These are phyloP conservation scores for Pristionchus pacificus DNA, from an alignment of 1,140 invertebrate species.

Conservation along the genomic window DNA sequence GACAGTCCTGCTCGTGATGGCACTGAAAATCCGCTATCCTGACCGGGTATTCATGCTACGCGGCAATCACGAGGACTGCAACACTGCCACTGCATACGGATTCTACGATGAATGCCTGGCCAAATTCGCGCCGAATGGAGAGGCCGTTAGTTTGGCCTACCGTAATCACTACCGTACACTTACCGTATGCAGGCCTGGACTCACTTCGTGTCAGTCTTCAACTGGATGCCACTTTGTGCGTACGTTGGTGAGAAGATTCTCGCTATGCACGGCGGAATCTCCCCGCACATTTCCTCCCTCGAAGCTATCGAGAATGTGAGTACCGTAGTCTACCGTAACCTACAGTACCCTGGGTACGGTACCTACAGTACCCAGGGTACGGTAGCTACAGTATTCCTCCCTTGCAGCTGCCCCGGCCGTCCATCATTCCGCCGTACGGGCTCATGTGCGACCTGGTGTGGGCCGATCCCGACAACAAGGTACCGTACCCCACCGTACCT, in stretches of 20 bases:
- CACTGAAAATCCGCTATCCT: conserved; percentile 65
- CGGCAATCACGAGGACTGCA: conserved; percentile 95
- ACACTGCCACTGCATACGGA: conserved; percentile 98
- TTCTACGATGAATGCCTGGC: conserved; percentile 72
- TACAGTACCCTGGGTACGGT: too few species aligned
- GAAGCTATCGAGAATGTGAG: conserved; percentile 72
- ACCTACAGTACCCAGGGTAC: not conserved
- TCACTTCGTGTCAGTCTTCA: conserved; percentile 32
- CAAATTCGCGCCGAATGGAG: conserved; percentile 12
- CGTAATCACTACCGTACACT: conserved; percentile 5
- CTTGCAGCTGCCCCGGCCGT: conserved; percentile 33
- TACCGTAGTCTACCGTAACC: not conserved
- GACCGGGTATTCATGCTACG: conserved; percentile 68
- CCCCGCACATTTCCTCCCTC: conserved; percentile 81
- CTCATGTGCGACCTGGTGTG: conserved; percentile 97
- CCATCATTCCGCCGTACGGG: conserved; percentile 67
- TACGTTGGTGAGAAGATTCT: conserved; percentile 89
- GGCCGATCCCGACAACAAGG: conserved; percentile 91
- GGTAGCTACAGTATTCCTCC: not conserved
- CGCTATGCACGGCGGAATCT: conserved; percentile 93
- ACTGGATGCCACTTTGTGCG: conserved; percentile 29
- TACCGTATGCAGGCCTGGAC: conserved; percentile 12
- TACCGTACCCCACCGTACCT: conserved; percentile 58
- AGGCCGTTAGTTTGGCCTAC: conserved; percentile 1
- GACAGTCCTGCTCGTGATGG: conserved; percentile 25